Evolutionary conservation across 2,888 invertebrate genomes (phyloP), one percentile per base, ranked within the genome.

Genomic region (Tiliacea citrago): DNA sequence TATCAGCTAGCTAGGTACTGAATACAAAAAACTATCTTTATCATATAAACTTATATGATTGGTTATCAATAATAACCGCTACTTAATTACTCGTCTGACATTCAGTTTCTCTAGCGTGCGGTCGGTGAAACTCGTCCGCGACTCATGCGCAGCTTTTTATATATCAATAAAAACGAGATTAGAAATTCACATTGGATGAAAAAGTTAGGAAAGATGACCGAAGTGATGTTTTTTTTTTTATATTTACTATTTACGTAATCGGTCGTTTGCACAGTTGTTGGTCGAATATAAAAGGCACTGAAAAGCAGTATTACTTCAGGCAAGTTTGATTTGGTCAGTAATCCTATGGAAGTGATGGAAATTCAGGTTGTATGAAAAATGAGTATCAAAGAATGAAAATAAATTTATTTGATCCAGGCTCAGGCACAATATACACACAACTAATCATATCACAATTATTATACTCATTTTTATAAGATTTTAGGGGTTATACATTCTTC

Each of bases 91-190:
- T 53, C 29, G 82, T 60, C 45, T 12, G 47, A 55, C 60, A 68
- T 60, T 60, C 13, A 72, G 60, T 85, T 82, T 82, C 86, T 83
- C 86, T 82, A 82, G 83, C 86, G 73, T 82, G 86, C 55, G 47
- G 66, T 29, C 13, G 66, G 82, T 77, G 83, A 82, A 82, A 82
- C 68, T 24, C 35, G 70, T 39, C 29, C 39, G 45, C 55, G 45
- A 63, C 45, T 72, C 68, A 5, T 67, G 65, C 78, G 71, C 71
- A 66, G n/a, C 57, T 82, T 69, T 81, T 67, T 77, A 39, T 71
- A 39, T 71, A 24, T 71, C n/a, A 57, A 82, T 71, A 58, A 85
- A 68, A 77, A 85, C 39, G 2, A 67, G n/a, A 82, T 85, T 69
- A 73, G 83, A 77, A 72, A 85, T 77, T 77, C 13, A 72, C 51